Evolutionary conservation across 1,140 invertebrate genomes (phyloP).

Genomic region (Lysiphlebus fabarum): DNA sequence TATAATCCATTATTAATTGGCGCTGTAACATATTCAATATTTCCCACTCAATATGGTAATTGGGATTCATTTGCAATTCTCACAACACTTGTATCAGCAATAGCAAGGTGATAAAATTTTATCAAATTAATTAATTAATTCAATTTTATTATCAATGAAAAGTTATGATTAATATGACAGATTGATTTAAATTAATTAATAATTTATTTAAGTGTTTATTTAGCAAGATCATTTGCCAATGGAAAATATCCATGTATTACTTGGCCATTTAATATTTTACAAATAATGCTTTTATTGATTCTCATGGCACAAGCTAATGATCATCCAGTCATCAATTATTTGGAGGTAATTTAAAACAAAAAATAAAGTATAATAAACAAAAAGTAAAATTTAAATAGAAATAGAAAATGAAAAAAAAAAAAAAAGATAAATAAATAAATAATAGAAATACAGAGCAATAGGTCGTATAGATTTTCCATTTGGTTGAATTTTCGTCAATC

Average conservation of each 20-base stretch:
- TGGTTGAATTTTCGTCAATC: no score
- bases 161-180: background rate
- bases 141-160: background rate
- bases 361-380: background rate
- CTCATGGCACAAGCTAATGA: constrained; percentile 20
- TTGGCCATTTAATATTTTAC: constrained; percentile 45
- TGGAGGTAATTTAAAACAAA: no score
- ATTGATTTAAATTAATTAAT: background rate
- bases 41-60: constrained; percentile 40
- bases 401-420: no score
- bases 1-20: constrained; percentile 54
- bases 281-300: constrained; percentile 38
- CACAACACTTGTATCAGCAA: constrained; percentile 33
- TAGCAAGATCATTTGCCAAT: constrained; percentile 37
- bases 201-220: constrained; percentile 36
- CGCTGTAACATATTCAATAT: constrained; percentile 40
- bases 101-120: constrained; percentile 38
- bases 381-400: background rate
- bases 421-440: no score
- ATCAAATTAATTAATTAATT: background rate
- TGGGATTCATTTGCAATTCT: constrained; percentile 40
- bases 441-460: no score
- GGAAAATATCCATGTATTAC: constrained; percentile 39
- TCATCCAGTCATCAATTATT: no score
- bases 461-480: no score